Evolutionary conservation across 2,797 vertebrate species (phyloP).

Genomic region (Parauchenoglanis ngamensis): DNA sequence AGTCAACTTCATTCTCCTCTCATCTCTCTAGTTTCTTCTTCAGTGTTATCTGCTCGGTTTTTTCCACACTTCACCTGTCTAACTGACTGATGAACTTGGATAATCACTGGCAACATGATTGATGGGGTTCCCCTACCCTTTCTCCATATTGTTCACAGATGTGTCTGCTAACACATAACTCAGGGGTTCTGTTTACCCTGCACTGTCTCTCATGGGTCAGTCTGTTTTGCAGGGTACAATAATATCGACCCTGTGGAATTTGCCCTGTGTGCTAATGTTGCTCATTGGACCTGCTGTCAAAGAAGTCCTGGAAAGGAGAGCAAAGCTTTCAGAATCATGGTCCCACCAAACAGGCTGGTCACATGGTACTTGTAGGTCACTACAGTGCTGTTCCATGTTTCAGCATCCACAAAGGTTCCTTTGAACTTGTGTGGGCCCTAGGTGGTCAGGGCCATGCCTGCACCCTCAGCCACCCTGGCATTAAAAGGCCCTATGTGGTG

Average conservation of each 20-base stretch:
- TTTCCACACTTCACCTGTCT: background rate
- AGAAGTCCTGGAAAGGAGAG: background rate
- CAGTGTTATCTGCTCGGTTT: background rate
- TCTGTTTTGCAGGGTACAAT: background rate
- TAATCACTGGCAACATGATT: background rate
- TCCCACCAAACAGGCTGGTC: background rate
- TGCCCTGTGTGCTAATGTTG: background rate
- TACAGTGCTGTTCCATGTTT: background rate
- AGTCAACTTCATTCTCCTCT: background rate
- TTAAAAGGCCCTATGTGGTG: background rate
- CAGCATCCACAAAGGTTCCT: background rate
- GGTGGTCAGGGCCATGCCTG: background rate
- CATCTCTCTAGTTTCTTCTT: background rate
- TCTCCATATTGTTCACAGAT: background rate
- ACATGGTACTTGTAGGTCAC: too few relatives aligned
- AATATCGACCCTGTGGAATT: background rate
- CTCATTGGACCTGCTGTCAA: background rate
- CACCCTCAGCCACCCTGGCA: background rate
- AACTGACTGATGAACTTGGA: background rate
- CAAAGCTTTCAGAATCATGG: background rate
- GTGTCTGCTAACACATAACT: background rate
- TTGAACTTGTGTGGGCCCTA: background rate
- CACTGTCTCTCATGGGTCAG: background rate
- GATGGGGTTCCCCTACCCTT: background rate
- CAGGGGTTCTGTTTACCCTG: background rate